Percentiles rank a stretch among this genome's conserved stretches.
phyloP scores from a whole-genome alignment of 2,797 vertebrate genomes.

The Diglossa cyanea region DNA sequence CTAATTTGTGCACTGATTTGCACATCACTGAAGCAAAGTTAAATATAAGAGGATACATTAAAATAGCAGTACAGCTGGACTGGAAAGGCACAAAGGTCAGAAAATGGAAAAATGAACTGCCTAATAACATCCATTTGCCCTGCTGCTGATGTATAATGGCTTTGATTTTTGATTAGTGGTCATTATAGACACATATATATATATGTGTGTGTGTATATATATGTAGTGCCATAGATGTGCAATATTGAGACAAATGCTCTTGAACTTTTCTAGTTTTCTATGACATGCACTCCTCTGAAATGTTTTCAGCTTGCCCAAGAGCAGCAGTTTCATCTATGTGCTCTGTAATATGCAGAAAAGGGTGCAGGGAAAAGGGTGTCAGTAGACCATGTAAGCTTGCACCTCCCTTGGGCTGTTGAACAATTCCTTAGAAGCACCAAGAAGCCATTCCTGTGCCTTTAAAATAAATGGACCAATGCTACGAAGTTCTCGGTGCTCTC shows the following conservation, averaged over 20 bases:
- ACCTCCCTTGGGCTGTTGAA: background rate
- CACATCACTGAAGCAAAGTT: conserved; percentile 9
- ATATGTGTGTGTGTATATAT: too few species aligned
- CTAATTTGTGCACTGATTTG: conserved; percentile 20
- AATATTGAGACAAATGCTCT: background rate
- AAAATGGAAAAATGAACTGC: conserved; percentile 7
- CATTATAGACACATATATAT: background rate
- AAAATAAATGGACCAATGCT: background rate
- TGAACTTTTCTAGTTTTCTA: background rate
- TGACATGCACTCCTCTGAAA: background rate
- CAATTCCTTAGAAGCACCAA: background rate
- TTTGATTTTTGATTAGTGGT: conserved; percentile 5
- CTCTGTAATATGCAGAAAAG: background rate
- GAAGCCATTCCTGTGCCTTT: background rate
- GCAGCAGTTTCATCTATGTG: background rate
- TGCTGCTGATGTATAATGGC: background rate
- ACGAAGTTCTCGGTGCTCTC: background rate
- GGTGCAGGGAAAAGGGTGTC: background rate
- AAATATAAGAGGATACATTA: conserved; percentile 33
- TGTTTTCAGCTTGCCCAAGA: background rate
- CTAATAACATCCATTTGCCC: background rate
- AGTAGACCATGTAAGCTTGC: background rate
- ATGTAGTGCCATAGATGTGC: background rate
- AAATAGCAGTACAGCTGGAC: background rate
- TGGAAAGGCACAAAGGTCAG: background rate